phyloP scores from a whole-genome alignment of 2,888 invertebrate species.

The Euzophera pinguis region DNA sequence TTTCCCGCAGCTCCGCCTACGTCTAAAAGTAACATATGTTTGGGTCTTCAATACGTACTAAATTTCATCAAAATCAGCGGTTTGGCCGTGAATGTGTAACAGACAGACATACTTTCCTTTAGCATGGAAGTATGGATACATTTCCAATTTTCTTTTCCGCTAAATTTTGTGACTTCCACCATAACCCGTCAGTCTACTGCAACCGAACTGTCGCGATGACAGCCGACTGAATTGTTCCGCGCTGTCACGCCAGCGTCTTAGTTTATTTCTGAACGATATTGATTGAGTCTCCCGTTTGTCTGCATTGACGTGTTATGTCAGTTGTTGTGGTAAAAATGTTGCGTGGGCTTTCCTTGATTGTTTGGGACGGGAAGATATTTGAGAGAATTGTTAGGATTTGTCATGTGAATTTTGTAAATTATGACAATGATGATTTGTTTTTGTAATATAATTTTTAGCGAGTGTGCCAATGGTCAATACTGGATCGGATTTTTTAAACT shows the following conservation, averaged over 20 bases:
- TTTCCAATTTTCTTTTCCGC: not conserved
- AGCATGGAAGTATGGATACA: no score
- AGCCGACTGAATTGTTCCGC: slow-evolving; percentile 65
- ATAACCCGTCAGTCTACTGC: slow-evolving; percentile 22
- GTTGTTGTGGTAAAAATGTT: slow-evolving; percentile 4
- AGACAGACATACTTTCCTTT: no score
- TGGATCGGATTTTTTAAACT: no score
- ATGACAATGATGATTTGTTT: not conserved
- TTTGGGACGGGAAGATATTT: not conserved
- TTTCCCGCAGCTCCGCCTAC: no score
- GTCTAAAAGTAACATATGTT: no score
- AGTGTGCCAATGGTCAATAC: no score
- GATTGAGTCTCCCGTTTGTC: slow-evolving; percentile 22
- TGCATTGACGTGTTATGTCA: slow-evolving; percentile 6
- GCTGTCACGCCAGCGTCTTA: slow-evolving; percentile 37
- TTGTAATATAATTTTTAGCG: no score
- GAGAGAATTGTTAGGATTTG: not conserved
- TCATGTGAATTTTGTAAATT: not conserved
- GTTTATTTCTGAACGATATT: slow-evolving; percentile 41
- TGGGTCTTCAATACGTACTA: no score
- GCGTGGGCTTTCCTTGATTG: not conserved
- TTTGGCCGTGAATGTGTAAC: no score
- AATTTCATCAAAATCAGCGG: no score
- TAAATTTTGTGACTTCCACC: not conserved
- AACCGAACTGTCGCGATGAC: slow-evolving; percentile 54